Conservation (phyloP, 2,888 invertebrate genomes). For the Noctua comes region DNA sequence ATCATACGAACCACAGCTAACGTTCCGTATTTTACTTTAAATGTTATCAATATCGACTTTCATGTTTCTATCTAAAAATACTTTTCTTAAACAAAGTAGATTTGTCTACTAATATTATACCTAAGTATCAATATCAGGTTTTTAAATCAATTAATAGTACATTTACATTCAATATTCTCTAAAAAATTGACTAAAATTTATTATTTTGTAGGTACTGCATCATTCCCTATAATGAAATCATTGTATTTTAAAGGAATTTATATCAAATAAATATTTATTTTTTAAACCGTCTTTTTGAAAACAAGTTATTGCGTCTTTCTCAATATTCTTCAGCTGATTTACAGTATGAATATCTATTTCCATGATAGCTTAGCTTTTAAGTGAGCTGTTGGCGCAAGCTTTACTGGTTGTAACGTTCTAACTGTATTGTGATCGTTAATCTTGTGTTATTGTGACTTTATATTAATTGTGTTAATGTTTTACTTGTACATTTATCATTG, state of each 20-base stretch:
- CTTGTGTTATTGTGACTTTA: constrained; percentile 57
- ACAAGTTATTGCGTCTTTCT: background rate
- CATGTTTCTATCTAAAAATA: background rate
- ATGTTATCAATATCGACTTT: background rate
- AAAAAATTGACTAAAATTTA: background rate
- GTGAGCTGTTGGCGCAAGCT: constrained; percentile 54
- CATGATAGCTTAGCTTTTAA: constrained; percentile 27
- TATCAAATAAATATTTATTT: constrained; percentile 13
- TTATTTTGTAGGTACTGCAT: background rate
- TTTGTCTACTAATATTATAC: background rate
- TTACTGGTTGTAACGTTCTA: constrained; percentile 56
- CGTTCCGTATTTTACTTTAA: constrained; percentile 8
- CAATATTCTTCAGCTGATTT: background rate
- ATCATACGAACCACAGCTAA: constrained; percentile 40
- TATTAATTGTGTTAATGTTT: constrained; percentile 33
- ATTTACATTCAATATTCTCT: background rate
- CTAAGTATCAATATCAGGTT: background rate
- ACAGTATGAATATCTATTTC: constrained; percentile 5
- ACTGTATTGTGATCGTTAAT: constrained; percentile 50
- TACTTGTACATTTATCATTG: constrained; percentile 24
- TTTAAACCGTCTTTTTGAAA: background rate
- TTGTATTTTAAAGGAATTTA: constrained; percentile 17
- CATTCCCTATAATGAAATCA: constrained; percentile 1
- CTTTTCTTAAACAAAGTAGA: background rate
- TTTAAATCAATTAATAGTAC: background rate